Percentiles rank a stretch among this genome's conserved stretches.
These are phyloP conservation scores for Pollenia labialis DNA, from an alignment of 2,888 invertebrate species.

Conservation along the genomic window DNA sequence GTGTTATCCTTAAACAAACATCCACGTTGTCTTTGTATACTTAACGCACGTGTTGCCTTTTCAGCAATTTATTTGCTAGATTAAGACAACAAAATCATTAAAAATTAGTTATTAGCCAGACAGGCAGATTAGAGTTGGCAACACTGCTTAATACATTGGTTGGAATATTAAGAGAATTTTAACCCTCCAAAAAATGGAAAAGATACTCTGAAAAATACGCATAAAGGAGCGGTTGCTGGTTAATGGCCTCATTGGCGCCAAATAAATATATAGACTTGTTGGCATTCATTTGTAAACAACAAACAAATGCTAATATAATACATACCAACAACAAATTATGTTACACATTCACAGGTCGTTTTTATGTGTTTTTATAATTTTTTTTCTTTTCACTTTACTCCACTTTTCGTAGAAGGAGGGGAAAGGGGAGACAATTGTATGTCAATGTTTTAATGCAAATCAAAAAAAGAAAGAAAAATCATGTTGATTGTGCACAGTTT, in stretches of 20 bases:
- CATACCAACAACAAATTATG: constrained; percentile 18
- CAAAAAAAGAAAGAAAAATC: neutral
- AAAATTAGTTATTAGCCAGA: too few species aligned
- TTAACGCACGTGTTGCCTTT: neutral
- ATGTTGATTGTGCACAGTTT: neutral
- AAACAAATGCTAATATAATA: neutral
- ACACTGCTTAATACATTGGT: too few species aligned
- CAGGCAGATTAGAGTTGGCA: too few species aligned
- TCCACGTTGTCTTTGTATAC: neutral
- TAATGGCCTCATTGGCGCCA: constrained; percentile 70
- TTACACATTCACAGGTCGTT: constrained; percentile 14
- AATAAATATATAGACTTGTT: constrained; percentile 61
- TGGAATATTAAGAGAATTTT: neutral
- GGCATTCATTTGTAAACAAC: constrained; percentile 51
- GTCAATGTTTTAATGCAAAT: neutral
- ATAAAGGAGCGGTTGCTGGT: constrained; percentile 58
- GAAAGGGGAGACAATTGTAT: neutral
- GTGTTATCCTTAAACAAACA: constrained; percentile 23
- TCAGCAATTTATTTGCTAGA: too few species aligned
- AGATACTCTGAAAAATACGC: constrained; percentile 20
- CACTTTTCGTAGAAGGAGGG: neutral
- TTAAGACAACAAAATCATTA: too few species aligned
- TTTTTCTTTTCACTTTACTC: too few species aligned
- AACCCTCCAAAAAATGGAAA: neutral
- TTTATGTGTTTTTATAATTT: neutral